phyloP scores from a whole-genome alignment of 2,797 vertebrate genomes.

The Paramormyrops hopkinsi region DNA sequence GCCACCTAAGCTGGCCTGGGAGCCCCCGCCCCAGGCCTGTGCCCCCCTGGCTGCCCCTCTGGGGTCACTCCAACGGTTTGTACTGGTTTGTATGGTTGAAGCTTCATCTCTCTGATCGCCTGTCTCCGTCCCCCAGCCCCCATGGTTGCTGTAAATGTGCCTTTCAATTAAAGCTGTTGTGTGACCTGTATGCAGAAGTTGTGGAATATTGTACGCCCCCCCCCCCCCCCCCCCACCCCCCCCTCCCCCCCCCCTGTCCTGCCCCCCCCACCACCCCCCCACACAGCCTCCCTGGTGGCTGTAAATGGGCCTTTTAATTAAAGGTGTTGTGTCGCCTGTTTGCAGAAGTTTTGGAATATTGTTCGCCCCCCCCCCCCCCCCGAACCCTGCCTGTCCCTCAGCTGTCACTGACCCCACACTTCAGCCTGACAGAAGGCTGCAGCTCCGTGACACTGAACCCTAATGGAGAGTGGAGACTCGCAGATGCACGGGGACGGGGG shows the following conservation, averaged over 20 bases:
- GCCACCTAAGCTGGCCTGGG: not conserved
- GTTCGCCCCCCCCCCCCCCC: not conserved
- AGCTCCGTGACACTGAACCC: not conserved
- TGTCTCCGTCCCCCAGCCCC: slow-evolving; percentile 50
- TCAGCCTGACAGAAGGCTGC: not conserved
- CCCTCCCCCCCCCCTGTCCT: too few relatives aligned
- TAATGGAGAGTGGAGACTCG: not conserved
- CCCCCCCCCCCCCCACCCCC: not conserved
- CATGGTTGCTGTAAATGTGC: slow-evolving; percentile 77
- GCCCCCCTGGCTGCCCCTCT: slow-evolving; percentile 27
- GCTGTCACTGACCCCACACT: not conserved
- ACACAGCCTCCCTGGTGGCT: slow-evolving; percentile 63
- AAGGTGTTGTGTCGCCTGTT: slow-evolving; percentile 69
- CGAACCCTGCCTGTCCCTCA: not conserved
- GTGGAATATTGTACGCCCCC: not conserved
- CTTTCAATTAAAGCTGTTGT: slow-evolving; percentile 78
- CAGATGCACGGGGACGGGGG: not conserved
- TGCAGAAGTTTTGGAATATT: not conserved
- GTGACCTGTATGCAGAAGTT: slow-evolving; percentile 47
- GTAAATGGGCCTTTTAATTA: slow-evolving; percentile 80
- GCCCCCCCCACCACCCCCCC: too few relatives aligned
- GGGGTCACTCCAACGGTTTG: not conserved
- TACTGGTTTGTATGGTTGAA: slow-evolving; percentile 56
- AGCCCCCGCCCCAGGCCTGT: not conserved
- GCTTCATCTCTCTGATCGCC: slow-evolving; percentile 60